These are phyloP conservation scores for Sarcophaga peregrina DNA, from an alignment of 1,140 invertebrate genomes.

Conservation along the genomic window DNA sequence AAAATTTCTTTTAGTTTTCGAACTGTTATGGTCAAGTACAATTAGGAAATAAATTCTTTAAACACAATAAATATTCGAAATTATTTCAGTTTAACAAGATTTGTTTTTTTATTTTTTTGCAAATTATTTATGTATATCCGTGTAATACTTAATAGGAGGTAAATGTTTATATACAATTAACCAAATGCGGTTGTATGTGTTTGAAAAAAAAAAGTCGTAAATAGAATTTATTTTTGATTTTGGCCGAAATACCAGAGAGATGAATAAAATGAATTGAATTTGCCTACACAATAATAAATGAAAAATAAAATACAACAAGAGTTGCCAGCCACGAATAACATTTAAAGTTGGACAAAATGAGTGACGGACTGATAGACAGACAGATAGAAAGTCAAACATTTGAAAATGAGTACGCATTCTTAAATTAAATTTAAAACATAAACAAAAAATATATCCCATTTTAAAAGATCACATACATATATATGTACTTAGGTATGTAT, in stretches of 20 bases:
- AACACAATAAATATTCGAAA: constrained; percentile 27
- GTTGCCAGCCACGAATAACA: constrained; percentile 22
- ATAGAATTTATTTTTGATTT: not conserved
- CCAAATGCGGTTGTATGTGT: not conserved
- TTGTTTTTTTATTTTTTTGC: not conserved
- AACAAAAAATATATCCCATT: not conserved
- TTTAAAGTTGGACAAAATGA: not conserved
- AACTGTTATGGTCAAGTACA: constrained; percentile 35
- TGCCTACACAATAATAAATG: not conserved
- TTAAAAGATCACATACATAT: too few species aligned
- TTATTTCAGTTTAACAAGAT: not conserved
- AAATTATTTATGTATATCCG: not conserved
- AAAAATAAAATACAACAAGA: not conserved
- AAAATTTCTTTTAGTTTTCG: not conserved
- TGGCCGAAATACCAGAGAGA: constrained; percentile 37
- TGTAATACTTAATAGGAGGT: too few species aligned
- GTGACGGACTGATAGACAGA: not conserved
- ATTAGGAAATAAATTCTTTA: constrained; percentile 25
- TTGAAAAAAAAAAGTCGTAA: too few species aligned
- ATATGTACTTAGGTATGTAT: too few species aligned
- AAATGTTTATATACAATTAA: not conserved
- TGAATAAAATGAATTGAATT: constrained; percentile 17
- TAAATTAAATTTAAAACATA: constrained; percentile 14
- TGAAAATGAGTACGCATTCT: not conserved
- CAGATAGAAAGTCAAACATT: not conserved